Percentiles rank a stretch among this genome's conserved stretches.
These are phyloP conservation scores for Coenonympha arcania DNA, from an alignment of 2,888 invertebrate species.

Conservation along the genomic window DNA sequence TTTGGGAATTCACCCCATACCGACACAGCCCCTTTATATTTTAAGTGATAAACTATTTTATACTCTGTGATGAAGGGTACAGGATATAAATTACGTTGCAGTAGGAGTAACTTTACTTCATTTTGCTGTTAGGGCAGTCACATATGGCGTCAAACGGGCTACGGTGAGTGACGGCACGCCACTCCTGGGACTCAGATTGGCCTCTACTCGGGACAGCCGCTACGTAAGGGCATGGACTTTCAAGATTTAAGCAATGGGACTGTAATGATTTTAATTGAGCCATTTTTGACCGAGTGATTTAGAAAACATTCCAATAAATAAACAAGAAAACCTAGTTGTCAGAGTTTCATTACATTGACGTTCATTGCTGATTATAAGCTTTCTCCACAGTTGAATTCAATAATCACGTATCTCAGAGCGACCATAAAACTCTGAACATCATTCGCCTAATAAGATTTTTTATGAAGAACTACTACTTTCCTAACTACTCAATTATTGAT, in stretches of 20 bases:
- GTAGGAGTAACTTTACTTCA: slow-evolving; percentile 39
- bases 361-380: too few relatives aligned
- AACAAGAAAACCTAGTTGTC: neutral
- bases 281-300: neutral
- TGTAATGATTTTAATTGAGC: slow-evolving; percentile 9
- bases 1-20: slow-evolving; percentile 68
- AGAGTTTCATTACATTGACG: too few relatives aligned
- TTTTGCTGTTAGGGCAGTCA: slow-evolving; percentile 42
- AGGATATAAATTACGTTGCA: slow-evolving; percentile 43
- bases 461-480: too few relatives aligned
- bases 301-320: neutral
- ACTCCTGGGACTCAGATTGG: slow-evolving; percentile 68
- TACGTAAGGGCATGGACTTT: slow-evolving; percentile 47
- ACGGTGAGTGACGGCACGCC: slow-evolving; percentile 66
- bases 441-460: too few relatives aligned
- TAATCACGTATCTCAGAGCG: too few relatives aligned
- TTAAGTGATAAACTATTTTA: slow-evolving; percentile 35
- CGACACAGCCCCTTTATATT: slow-evolving; percentile 45
- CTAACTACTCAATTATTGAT: too few relatives aligned
- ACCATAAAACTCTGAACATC: too few relatives aligned
- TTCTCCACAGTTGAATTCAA: too few relatives aligned
- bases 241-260: slow-evolving; percentile 39
- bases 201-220: slow-evolving; percentile 56
- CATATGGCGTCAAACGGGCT: slow-evolving; percentile 73
- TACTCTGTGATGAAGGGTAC: slow-evolving; percentile 40